Base-by-base conservation (phyloP, 1,140 invertebrate species). In the Dendrolimus kikuchii region DNA sequence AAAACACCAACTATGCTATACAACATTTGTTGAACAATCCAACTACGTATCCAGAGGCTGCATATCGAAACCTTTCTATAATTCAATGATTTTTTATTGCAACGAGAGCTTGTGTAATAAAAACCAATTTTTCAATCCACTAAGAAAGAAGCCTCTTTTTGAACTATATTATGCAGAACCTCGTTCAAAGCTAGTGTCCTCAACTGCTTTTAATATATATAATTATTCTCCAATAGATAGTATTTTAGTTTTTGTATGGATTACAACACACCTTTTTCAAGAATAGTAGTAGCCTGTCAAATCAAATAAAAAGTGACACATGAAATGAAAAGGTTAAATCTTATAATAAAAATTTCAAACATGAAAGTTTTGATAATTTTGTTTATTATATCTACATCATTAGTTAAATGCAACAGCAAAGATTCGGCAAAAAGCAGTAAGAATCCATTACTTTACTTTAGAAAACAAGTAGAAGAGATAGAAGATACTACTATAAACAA, bases 21-120 rank as follows among this genome's bases (percentile, higher is more conserved):
- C 59, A 48, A 74, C 75, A 51, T 61, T 77, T 43, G 55, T 77
- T 49, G 54, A 66, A 23, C 53, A 59, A 48, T 59, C 7, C 6
- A 60, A 65, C 46, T 63, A 57, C 51, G 68, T 81, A 38, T 59
- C 60, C 5, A 68, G 76, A 63, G 77, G 74, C 50, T 83, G 77
- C 49, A 64, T 59, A 40, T 23, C 62, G 23, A 64, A 57, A 49
- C 71, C 74, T 45, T 53, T 55, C n/a, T 74, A 59, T 58, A 82
- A 82, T 57, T 66, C 71, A 36, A 60, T 71, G 5, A 73, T 61
- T 61, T 57, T 54, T 50, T 74, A 74, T 55, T 81, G 78, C 50
- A 69, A 77, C 38, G 53, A 49, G 43, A 43, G 55, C 0, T 37
- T 55, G 4, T 81, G 76, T 52, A 81, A 81, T 41, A 60, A 53